Base-by-base conservation (phyloP, 2,113 vertebrate species). In the Hyaena hyaena region DNA sequence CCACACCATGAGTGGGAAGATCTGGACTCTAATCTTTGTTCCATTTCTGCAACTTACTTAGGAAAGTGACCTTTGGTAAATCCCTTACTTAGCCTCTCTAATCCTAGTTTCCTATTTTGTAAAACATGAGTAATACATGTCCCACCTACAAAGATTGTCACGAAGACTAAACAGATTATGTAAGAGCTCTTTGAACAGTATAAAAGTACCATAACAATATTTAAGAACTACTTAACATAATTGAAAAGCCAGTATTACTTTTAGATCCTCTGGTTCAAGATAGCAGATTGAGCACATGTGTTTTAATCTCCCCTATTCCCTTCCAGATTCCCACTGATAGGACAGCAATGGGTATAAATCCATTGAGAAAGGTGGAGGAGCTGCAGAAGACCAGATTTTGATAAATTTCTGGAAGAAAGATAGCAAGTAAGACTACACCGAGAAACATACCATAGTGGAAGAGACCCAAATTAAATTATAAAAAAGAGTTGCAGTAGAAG, bases 21-120 rank as follows among this genome's bases (percentile, higher is more conserved):
- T 8, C 16, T 74, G 15, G 61, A 19, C 26, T 80, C n/a, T 83
- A 65, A 90, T 93, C 15, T 74, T 81, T 80, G 63, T n/a, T 24
- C 81, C 82, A 88, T 45, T 87, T 95, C 45, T 96, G 28, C 39
- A 90, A 95, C 5, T 93, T 65, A 88, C 45, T 86, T 68, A 88
- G 33, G 21, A 24, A 83, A 90, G 14, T 90, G 28, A 90, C 74
- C 65, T 95, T 84, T 2, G 6, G 12, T 93, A 97, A 90, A 96
- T 84, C 48, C 39, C 10, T 84, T 93, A 71, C 45, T 84, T 84
- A 39, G 4, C 16, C 12, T 11, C 58, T 76, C 16, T 63, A 94
- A 90, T 55, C 10, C 65, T 77, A 79, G 0, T 88, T 88, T 91
- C 66, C 45, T 39, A 94, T 82, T 86, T 28, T 95, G 43, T 91